Percentiles rank a stretch among this genome's conserved stretches.
Evolutionary conservation across 2,888 invertebrate genomes (phyloP).

Genomic region (Nephrocerus scutellatus): DNA sequence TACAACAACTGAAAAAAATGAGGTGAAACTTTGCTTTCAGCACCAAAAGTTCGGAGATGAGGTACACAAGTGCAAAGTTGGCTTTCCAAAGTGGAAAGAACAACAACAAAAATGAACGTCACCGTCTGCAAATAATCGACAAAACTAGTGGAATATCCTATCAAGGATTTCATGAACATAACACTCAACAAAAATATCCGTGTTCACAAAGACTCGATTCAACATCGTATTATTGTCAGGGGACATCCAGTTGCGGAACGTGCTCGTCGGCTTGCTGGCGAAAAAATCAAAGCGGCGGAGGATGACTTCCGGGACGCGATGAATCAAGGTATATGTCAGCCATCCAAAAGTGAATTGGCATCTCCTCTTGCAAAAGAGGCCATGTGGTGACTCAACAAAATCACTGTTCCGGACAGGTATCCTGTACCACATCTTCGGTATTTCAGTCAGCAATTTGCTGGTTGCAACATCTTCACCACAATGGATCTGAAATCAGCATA

Average conservation of each 20-base stretch:
- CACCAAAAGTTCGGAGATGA: slow-evolving; percentile 4
- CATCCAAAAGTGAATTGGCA: slow-evolving; percentile 40
- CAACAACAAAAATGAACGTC: slow-evolving; percentile 4
- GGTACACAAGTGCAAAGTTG: slow-evolving; percentile 3
- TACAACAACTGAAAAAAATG: background rate
- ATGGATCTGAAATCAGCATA: slow-evolving; percentile 1
- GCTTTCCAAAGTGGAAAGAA: slow-evolving; percentile 8
- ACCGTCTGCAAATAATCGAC: slow-evolving; percentile 6
- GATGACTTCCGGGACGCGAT: slow-evolving; percentile 9
- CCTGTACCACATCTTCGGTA: slow-evolving; percentile 7
- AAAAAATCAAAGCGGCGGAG: slow-evolving; percentile 12
- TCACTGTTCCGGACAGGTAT: slow-evolving; percentile 9
- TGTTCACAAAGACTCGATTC: slow-evolving; percentile 9
- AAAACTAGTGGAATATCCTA: background rate
- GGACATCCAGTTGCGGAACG: slow-evolving; percentile 18
- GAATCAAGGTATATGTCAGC: slow-evolving; percentile 40
- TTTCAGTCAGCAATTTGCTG: slow-evolving; percentile 4
- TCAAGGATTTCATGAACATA: too few relatives aligned
- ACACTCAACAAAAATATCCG: slow-evolving; percentile 1
- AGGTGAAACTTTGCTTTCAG: background rate
- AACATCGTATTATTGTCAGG: slow-evolving; percentile 16
- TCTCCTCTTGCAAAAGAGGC: slow-evolving; percentile 37
- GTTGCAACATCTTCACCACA: slow-evolving; percentile 6
- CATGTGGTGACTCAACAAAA: slow-evolving; percentile 28
- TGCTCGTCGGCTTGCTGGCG: slow-evolving; percentile 28